These are phyloP conservation scores for Sus scrofa DNA, from an alignment of 2,113 vertebrate species.

Conservation along the genomic window T2T-Sscrofa CM000817.6:135467001-135467500, in stretches of 20 bases:
- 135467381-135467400: neutral
- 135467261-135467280: neutral
- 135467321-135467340: conserved; percentile 7
- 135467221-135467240: neutral
- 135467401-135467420: neutral
- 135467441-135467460: neutral
- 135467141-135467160: neutral
- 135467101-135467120: neutral
- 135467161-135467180: neutral
- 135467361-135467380: neutral
- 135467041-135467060: neutral
- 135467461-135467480: neutral
- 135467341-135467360: neutral
- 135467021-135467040: neutral
- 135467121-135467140: neutral
- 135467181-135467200: neutral
- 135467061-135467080: neutral
- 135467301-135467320: neutral
- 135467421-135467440: neutral
- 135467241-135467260: neutral
- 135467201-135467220: neutral
- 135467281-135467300: neutral
- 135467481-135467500: neutral
- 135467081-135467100: neutral
- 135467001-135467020: conserved; percentile 4